phyloP scores from a whole-genome alignment of 92 coral and sea anemone genomes.

The Epizoanthus fatuus region DNA sequence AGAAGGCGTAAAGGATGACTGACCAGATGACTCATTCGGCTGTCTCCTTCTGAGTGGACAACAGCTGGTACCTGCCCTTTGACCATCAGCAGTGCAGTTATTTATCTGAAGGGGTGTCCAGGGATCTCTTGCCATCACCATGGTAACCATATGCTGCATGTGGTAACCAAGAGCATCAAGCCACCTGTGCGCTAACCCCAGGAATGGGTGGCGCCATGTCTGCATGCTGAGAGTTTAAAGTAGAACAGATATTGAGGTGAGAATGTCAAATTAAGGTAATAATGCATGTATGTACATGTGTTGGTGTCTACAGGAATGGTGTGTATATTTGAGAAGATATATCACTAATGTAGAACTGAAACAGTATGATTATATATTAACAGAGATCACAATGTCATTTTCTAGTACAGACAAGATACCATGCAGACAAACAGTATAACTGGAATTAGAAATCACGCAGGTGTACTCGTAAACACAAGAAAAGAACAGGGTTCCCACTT shows the following conservation, averaged over 20 bases:
- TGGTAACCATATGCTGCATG: conserved; percentile 70
- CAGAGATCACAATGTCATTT: too few relatives aligned
- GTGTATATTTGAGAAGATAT: too few relatives aligned
- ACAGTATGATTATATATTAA: too few relatives aligned
- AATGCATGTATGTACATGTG: background rate
- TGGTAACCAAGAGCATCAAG: conserved; percentile 81
- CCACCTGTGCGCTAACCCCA: conserved; percentile 79
- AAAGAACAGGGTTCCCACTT: too few relatives aligned
- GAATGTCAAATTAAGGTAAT: background rate
- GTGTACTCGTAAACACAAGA: too few relatives aligned
- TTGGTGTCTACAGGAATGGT: too few relatives aligned
- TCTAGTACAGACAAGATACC: too few relatives aligned
- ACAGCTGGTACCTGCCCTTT: background rate
- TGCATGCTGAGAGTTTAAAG: conserved; percentile 68
- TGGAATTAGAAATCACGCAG: too few relatives aligned
- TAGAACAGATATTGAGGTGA: background rate
- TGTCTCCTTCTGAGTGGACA: conserved; percentile 8
- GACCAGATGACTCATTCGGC: background rate
- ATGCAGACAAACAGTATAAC: too few relatives aligned
- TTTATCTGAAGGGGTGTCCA: conserved; percentile 62
- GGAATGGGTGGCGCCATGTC: conserved; percentile 92
- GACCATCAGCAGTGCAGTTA: conserved; percentile 36
- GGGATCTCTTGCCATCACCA: conserved; percentile 66
- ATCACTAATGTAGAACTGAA: too few relatives aligned
- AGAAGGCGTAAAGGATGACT: conserved; percentile 67